Base-by-base conservation (phyloP, 2,888 invertebrate genomes). In the Creontiades dilutus region DNA sequence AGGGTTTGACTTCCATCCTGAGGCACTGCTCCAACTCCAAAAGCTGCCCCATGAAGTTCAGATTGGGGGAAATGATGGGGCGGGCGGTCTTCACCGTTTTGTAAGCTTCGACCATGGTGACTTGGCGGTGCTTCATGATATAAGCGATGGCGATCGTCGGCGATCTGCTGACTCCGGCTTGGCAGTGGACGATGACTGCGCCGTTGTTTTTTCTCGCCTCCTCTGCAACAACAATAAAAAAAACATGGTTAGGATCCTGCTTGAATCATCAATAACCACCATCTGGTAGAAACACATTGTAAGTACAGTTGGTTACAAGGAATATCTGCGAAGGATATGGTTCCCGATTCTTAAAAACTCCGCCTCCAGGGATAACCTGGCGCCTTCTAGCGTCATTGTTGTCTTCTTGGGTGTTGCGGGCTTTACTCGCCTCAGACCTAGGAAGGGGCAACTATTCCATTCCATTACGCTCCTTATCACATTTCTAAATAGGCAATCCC, bases 121-220 rank as follows among this genome's bases (percentile, higher is more conserved):
- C 93, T 90, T 95, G 95, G 93, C 96, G 96, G 94, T 97, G 96
- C 92, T 97, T 96, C 97, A 99, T 98, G 92, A 98, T 95, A 94
- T 97, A 99, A 84, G 98, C 98, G 93, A 99, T 98, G 93, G 98
- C 98, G 93, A 99, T 96, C 91, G 98, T 98, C 91, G 98, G 98
- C 91, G 98, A 98, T 92, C 98, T 95, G 89, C 98, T 98, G 85
- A 99, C 97, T 86, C 99, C 99, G 86, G 98, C 98, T 93, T 98
- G 98, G 93, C 99, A 99, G 94, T 99, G 99, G 91, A 99, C 96
- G 93, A 99, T 94, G 68, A 98, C 97, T 92, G 96, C 95, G 93
- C 94, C 95, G 92, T 94, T 96, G 89, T 93, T 95, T 94, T 95
- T 96, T 93, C 96, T 94, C 80, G 96, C 96, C 93, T 96, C 95